These are phyloP conservation scores for Mallateleia sp. DNA, from an alignment of 2,888 invertebrate genomes.

Conservation along the genomic window DNA sequence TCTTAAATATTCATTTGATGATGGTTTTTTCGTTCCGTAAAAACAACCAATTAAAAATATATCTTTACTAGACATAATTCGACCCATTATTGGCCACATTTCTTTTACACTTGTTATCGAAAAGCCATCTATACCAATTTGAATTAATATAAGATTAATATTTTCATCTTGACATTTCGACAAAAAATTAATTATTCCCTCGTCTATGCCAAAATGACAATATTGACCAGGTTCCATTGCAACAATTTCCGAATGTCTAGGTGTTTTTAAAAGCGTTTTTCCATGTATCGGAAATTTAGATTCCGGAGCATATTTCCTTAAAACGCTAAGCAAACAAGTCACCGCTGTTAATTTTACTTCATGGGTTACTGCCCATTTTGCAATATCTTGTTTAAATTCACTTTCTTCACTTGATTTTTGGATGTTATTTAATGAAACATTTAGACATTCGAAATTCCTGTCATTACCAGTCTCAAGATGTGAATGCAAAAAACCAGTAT, in stretches of 20 bases:
- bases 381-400: no score
- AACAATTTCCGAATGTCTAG: background rate
- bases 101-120: constrained; percentile 7
- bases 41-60: constrained; percentile 1
- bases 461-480: no score
- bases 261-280: constrained; percentile 7
- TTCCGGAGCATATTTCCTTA: background rate
- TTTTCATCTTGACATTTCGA: background rate
- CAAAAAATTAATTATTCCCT: constrained; percentile 9
- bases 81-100: constrained; percentile 15
- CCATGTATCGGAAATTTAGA: background rate
- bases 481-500: no score
- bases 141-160: background rate
- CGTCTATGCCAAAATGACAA: constrained; percentile 5
- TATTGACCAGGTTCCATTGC: background rate
- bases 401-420: no score
- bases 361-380: no score
- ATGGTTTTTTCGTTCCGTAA: background rate
- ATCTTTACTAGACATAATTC: background rate
- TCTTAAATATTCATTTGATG: background rate
- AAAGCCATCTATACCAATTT: constrained; percentile 27
- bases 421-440: no score
- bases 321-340: no score
- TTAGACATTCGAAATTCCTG: no score
- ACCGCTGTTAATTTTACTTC: no score